phyloP scores from a whole-genome alignment of 2,888 invertebrate genomes.

The Cistogaster globosa region DNA sequence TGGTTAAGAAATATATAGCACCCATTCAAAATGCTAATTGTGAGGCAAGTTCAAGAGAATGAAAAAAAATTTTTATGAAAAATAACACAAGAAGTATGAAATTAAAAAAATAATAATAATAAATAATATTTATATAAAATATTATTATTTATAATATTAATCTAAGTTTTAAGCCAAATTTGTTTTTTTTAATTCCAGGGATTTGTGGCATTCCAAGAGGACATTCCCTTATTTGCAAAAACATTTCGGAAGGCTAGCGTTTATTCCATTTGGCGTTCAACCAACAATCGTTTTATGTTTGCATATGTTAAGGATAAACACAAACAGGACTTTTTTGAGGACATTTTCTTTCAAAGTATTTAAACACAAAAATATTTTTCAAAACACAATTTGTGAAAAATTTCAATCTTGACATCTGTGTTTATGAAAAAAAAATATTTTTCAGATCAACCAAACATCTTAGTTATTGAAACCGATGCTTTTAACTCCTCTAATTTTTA shows the following conservation, averaged over 20 bases:
- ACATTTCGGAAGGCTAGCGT: conserved; percentile 76
- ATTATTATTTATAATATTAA: too few relatives aligned
- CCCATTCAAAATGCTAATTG: conserved; percentile 68
- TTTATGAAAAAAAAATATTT: too few relatives aligned
- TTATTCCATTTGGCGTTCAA: conserved; percentile 77
- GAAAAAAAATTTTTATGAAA: neutral
- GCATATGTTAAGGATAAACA: conserved; percentile 73
- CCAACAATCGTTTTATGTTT: conserved; percentile 76
- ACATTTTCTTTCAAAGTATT: conserved; percentile 76
- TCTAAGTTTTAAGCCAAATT: neutral
- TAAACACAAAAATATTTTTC: neutral
- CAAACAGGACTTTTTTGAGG: conserved; percentile 68
- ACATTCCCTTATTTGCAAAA: conserved; percentile 76
- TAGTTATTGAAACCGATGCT: conserved; percentile 75
- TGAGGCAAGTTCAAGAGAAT: conserved; percentile 61
- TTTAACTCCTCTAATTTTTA: conserved; percentile 74
- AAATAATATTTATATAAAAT: neutral
- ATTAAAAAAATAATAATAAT: too few relatives aligned
- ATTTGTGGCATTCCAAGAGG: conserved; percentile 78
- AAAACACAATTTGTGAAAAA: too few relatives aligned
- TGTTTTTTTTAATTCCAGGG: conserved; percentile 44
- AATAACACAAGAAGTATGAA: neutral
- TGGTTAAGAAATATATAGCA: conserved; percentile 65
- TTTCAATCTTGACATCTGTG: too few relatives aligned
- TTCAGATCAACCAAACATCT: conserved; percentile 78